A percentile compares a stretch with the other conserved stretches of the same genome.
These are phyloP conservation scores for Clarias gariepinus DNA, from an alignment of 2,113 vertebrate species.

Conservation along the genomic window DNA sequence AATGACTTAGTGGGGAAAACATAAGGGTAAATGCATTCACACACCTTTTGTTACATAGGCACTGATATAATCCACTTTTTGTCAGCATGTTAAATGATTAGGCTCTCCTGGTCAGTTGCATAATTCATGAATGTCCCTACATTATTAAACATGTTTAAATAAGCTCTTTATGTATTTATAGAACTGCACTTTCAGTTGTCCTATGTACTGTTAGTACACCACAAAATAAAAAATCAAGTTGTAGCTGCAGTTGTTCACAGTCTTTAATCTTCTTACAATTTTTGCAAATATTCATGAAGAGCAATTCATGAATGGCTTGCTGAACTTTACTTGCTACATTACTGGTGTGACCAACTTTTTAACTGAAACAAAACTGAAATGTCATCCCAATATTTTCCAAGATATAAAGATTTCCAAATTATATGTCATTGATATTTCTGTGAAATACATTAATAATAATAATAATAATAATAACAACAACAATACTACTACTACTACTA, in stretches of 20 bases:
- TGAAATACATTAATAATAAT: no score
- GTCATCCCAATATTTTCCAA: not conserved
- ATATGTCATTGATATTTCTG: no score
- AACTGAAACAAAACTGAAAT: not conserved
- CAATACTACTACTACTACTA: no score
- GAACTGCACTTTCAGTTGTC: not conserved
- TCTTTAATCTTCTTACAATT: not conserved
- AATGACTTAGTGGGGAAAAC: slow-evolving; percentile 51
- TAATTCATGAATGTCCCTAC: not conserved
- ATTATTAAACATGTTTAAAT: slow-evolving; percentile 37
- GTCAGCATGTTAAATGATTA: slow-evolving; percentile 40
- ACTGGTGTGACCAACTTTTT: not conserved
- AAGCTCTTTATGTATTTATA: not conserved
- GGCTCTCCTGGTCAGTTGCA: not conserved
- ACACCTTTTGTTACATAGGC: slow-evolving; percentile 16
- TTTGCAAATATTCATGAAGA: not conserved
- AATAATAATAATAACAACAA: no score
- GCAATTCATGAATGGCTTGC: not conserved
- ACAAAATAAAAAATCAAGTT: not conserved
- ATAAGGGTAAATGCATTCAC: slow-evolving; percentile 31
- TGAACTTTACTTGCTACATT: not conserved
- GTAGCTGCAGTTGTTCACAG: not conserved
- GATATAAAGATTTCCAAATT: no score
- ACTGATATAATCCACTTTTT: slow-evolving; percentile 23
- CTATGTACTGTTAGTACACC: not conserved